Percentiles rank a stretch among this genome's conserved stretches.
Conservation (phyloP, 2,888 invertebrate species). For the Yponomeuta sedellus region DNA sequence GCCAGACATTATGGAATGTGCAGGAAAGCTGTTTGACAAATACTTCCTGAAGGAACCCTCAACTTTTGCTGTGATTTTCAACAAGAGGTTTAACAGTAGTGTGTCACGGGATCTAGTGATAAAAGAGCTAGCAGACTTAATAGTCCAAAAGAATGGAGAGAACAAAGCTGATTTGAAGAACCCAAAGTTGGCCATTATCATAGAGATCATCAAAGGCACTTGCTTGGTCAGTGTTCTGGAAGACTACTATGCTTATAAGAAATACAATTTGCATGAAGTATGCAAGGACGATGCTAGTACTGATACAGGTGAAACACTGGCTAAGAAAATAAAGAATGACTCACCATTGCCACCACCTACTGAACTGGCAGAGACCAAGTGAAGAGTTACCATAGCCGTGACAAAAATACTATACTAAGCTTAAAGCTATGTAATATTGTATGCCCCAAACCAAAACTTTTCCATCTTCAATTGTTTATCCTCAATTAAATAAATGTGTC, state of each 20-base stretch:
- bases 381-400: background rate
- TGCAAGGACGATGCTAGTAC: slow-evolving; percentile 56
- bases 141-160: slow-evolving; percentile 80
- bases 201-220: slow-evolving; percentile 88
- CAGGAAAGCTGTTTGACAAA: slow-evolving; percentile 81
- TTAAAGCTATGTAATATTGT: slow-evolving; percentile 4
- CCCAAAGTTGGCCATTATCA: slow-evolving; percentile 85
- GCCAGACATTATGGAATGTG: slow-evolving; percentile 83
- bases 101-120: slow-evolving; percentile 84
- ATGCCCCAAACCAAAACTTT: slow-evolving; percentile 11
- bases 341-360: slow-evolving; percentile 2
- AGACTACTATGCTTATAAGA: slow-evolving; percentile 85
- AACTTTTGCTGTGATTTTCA: slow-evolving; percentile 86
- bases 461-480: background rate
- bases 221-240: slow-evolving; percentile 88
- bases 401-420: slow-evolving; percentile 6
- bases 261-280: slow-evolving; percentile 88
- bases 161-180: slow-evolving; percentile 88
- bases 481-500: slow-evolving; percentile 5
- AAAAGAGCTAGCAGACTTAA: slow-evolving; percentile 82
- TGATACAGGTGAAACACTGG: slow-evolving; percentile 57
- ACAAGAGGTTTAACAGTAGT: slow-evolving; percentile 85
- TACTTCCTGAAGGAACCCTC: slow-evolving; percentile 83
- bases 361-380: background rate
- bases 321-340: slow-evolving; percentile 61